Conservation (phyloP, 2,797 vertebrate genomes). For the Sebastes glaucus region DNA sequence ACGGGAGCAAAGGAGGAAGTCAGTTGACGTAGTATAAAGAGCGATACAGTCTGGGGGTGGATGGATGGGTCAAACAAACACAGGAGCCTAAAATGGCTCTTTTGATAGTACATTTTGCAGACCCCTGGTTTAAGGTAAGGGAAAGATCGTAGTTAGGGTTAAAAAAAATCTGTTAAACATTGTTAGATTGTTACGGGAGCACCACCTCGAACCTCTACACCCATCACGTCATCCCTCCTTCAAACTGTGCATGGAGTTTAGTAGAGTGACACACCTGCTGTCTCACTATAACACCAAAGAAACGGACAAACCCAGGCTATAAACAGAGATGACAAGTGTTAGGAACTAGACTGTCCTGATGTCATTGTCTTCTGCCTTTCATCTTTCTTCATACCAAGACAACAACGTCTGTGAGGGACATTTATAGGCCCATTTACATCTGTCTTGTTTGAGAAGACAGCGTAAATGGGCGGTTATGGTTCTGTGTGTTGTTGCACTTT, state of each 20-base stretch:
- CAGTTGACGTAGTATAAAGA: too few species aligned
- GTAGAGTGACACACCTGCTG: neutral
- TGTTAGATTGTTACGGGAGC: neutral
- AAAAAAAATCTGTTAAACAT: neutral
- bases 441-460: neutral
- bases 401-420: neutral
- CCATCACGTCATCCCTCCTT: neutral
- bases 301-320: neutral
- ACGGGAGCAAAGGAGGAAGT: too few species aligned
- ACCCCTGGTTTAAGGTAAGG: neutral
- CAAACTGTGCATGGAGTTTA: neutral
- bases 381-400: neutral
- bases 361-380: slow-evolving; percentile 6
- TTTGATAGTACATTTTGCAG: too few species aligned
- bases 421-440: slow-evolving; percentile 7
- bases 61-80: too few species aligned
- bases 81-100: too few species aligned
- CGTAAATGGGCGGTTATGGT: neutral
- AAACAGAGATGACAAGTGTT: neutral
- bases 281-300: neutral
- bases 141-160: neutral
- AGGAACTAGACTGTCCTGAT: slow-evolving; percentile 2
- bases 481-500: neutral
- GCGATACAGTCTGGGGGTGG: too few species aligned
- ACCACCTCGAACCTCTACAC: neutral